Percentiles rank a stretch among this genome's conserved stretches.
These are phyloP conservation scores for Lithobates sylvaticus DNA, from an alignment of 2,797 vertebrate species.

Conservation along the genomic window DNA sequence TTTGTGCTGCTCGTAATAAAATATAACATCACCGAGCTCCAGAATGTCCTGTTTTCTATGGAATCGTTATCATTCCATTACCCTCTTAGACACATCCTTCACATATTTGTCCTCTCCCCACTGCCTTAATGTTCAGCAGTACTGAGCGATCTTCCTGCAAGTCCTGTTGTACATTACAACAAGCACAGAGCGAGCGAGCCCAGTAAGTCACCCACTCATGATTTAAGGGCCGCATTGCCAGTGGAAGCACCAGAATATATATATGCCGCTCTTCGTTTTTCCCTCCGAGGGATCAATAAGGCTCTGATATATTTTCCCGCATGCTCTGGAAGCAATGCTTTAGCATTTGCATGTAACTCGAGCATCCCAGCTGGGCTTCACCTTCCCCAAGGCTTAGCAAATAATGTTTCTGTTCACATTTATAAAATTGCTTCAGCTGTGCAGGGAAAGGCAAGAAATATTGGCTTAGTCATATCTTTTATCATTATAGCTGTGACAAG, in stretches of 20 bases:
- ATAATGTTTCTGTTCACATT: conserved; percentile 65
- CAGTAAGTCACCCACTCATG: conserved; percentile 48
- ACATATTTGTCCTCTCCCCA: conserved; percentile 16
- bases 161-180: conserved; percentile 41
- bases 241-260: conserved; percentile 49
- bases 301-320: conserved; percentile 56
- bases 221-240: conserved; percentile 49
- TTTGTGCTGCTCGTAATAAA: conserved; percentile 26
- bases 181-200: conserved; percentile 27
- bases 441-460: conserved; percentile 74
- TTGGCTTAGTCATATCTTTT: conserved; percentile 69
- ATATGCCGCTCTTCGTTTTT: conserved; percentile 33
- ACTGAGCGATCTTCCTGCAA: conserved; percentile 37
- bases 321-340: conserved; percentile 56
- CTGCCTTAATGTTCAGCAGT: conserved; percentile 20
- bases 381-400: conserved; percentile 64
- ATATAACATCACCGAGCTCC: conserved; percentile 8
- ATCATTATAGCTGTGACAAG: conserved; percentile 73
- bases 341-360: conserved; percentile 61
- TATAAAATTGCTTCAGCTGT: conserved; percentile 71
- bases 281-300: conserved; percentile 61
- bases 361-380: conserved; percentile 57
- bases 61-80: conserved; percentile 35
- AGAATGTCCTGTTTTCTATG: conserved; percentile 29
- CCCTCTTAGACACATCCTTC: conserved; percentile 32